Base-by-base conservation (phyloP, 2,888 invertebrate genomes). In the Cephus pygmeus region DNA sequence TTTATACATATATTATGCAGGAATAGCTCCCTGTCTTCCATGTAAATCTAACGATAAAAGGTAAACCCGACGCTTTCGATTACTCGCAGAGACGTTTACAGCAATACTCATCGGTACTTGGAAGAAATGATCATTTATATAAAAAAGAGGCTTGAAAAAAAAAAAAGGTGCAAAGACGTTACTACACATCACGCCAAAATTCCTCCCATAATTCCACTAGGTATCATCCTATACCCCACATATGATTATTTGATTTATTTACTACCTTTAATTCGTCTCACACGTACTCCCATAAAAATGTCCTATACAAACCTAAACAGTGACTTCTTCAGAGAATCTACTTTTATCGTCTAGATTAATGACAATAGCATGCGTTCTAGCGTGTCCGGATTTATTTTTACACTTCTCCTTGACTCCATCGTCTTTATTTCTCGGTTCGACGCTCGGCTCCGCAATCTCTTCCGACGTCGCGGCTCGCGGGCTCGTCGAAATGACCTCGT, bases 331-430 rank as follows among this genome's bases (percentile, higher is more conserved):
- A 73, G 96, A 96, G 91, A 96, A 96, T 86, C 96, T 93, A 90
- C 95, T 96, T 88, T 96, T 96, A 91, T 96, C 96, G 88, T 96
- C 96, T 86, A 96, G 92, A 91, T 96, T 96, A 83, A 96, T 95
- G 85, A 96, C 95, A 87, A 96, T 95, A n/a, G 95, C 95, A 87
- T 95, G 95, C 81, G 95, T 95, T 87, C 94, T 93, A 23, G 95
- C 95, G 86, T 95, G 95, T 0, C 95, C 95, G 12, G 95, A 95
- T 89, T 89, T 90, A 76, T 85, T 86, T 79, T 82, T 85, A 36
- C 79, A 81, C 74, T 81, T 80, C 35, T 86, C 85, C 76, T 84
- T 83, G 69, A 71, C 78, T 81, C 84, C 75, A 30, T 82, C 82
- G 68, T 85, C 82, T 75, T 74, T 79, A 31, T 76, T 77, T 76